These are phyloP conservation scores for Serranus cabrilla DNA, from an alignment of 2,797 vertebrate genomes.

Conservation along the genomic window DNA sequence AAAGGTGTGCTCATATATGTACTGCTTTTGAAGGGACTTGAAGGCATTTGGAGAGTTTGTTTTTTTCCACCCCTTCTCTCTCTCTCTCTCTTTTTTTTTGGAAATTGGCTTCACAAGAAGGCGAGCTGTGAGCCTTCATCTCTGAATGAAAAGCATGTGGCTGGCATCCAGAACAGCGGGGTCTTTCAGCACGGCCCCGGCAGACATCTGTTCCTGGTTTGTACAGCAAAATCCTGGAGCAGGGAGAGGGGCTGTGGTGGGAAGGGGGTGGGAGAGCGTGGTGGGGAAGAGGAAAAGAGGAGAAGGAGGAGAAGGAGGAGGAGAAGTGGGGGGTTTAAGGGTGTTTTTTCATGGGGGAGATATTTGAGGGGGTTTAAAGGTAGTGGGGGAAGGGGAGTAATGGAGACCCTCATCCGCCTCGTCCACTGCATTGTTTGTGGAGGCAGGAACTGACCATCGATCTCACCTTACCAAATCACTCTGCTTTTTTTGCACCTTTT, in stretches of 20 bases:
- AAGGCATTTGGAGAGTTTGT: conserved; percentile 83
- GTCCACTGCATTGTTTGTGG: conserved; percentile 52
- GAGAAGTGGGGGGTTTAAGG: conserved; percentile 40
- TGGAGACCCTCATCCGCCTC: conserved; percentile 45
- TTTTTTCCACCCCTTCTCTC: conserved; percentile 69
- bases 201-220: conserved; percentile 90
- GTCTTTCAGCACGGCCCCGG: conserved; percentile 88
- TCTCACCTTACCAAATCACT: conserved; percentile 43
- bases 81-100: conserved; percentile 54
- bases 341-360: conserved; percentile 61
- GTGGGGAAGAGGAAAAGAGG: conserved; percentile 58
- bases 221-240: conserved; percentile 86
- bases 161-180: conserved; percentile 90
- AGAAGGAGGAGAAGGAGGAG: conserved; percentile 40
- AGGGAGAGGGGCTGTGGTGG: conserved; percentile 77
- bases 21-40: conserved; percentile 81
- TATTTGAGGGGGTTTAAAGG: conserved; percentile 71
- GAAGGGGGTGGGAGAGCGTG: conserved; percentile 63
- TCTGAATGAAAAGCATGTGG: conserved; percentile 91
- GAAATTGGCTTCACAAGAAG: conserved; percentile 88
- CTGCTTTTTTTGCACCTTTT: neutral
- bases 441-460: conserved; percentile 44
- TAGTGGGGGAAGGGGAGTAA: conserved; percentile 57
- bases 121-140: conserved; percentile 88
- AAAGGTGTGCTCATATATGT: conserved; percentile 78